Evolutionary conservation across 2,797 vertebrate genomes (phyloP).

Genomic region (Loriculus beryllinus): DNA sequence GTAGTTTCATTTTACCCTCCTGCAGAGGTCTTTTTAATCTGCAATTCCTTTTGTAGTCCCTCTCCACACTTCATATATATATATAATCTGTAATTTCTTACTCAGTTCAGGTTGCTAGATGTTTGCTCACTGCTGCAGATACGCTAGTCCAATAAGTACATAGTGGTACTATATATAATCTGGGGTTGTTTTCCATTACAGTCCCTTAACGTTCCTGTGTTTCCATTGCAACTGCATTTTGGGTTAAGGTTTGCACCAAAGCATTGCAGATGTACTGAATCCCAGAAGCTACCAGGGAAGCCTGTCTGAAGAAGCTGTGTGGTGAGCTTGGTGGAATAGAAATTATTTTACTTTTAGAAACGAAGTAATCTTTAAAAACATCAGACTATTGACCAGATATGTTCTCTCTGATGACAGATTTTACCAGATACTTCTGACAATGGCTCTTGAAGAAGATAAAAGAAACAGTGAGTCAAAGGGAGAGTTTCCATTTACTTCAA

Average conservation of each 20-base stretch:
- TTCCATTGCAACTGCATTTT: neutral
- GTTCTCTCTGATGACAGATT: neutral
- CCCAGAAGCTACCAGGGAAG: neutral
- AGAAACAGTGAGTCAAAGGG: neutral
- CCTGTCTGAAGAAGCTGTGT: rapidly evolving
- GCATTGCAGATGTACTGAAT: neutral
- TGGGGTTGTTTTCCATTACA: neutral
- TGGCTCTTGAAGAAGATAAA: neutral
- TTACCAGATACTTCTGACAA: neutral
- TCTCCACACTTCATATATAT: neutral
- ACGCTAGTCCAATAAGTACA: rapidly evolving
- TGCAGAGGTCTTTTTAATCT: neutral
- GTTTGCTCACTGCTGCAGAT: neutral
- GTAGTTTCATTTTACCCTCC: neutral
- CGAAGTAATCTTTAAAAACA: neutral
- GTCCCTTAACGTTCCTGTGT: neutral
- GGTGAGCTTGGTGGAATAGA: neutral
- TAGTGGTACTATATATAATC: neutral
- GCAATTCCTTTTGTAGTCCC: neutral
- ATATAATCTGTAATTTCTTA: neutral
- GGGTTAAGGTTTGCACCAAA: neutral
- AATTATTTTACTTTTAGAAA: neutral
- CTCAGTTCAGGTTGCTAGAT: neutral
- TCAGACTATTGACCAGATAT: neutral
- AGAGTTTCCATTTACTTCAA: neutral